Base-by-base conservation (phyloP, 2,888 invertebrate species). In the Phaedon cochleariae region DNA sequence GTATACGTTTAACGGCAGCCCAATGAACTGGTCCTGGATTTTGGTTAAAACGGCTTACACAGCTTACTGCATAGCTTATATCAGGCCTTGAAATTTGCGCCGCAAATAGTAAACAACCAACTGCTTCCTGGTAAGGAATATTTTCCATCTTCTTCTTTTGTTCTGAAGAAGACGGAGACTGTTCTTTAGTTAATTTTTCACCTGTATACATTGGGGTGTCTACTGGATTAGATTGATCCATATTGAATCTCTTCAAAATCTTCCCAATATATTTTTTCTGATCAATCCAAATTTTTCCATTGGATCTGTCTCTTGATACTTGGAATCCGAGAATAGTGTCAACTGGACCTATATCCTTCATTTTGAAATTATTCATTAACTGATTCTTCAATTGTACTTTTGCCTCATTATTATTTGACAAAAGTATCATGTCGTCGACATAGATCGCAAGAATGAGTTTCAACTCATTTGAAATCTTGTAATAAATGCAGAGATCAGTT, bases 161-260 rank as follows among this genome's bases (percentile, higher is more conserved):
- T 18, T 34, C 31, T 21, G 6, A 21, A 22, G 26, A 55, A 10
- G 46, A 18, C 7, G 54, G 52, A 21, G 22, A 21, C 51, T 26
- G 26, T 15, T 53, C 22, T 62, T 57, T 62, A 10, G 59, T 20
- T n/a, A 60, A 53, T 31, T 59, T 53, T 21, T 53, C 48, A 49
- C 59, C 59, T n/a, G 41, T 18, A 46, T 12, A 20, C n/a, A 49
- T 15, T 20, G 62, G 66, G 9, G 62, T 62, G 18, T n/a, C 29
- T 17, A 59, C 62, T 31, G 54, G 45, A 21, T 66, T 66, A 26
- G 37, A 20, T 7, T 51, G n/a, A 17, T 26, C 21, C 48, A 55
- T 55, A 21, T 20, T n/a, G n/a, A n/a, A n/a, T n/a, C n/a, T n/a
- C n/a, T n/a, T n/a, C n/a, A n/a, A n/a, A n/a, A n/a, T n/a, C n/a